Conservation (phyloP, 2,113 vertebrate genomes). For the Pyrgilauda ruficollis region DNA sequence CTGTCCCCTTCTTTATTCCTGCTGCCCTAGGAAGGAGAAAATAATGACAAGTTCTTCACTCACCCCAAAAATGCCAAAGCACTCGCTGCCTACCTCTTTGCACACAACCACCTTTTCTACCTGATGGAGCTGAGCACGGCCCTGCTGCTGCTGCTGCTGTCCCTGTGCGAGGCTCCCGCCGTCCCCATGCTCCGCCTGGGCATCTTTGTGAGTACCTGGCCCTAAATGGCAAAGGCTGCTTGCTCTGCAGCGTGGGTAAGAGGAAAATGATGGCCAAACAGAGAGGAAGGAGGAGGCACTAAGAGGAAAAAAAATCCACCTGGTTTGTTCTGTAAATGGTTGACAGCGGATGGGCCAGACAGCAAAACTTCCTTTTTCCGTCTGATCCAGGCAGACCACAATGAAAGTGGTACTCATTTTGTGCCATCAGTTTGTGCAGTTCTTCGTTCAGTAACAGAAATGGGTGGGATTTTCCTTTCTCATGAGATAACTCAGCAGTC, state of each 20-base stretch:
- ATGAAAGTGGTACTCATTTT: neutral
- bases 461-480: neutral
- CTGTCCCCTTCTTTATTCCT: neutral
- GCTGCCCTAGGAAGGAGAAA: conserved; percentile 88
- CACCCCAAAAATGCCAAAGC: conserved; percentile 91
- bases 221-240: neutral
- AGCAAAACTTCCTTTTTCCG: neutral
- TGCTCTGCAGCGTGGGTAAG: neutral
- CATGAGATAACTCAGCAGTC: neutral
- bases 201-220: conserved; percentile 82
- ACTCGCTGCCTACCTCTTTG: conserved; percentile 94
- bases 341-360: neutral
- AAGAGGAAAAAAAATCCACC: neutral
- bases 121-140: conserved; percentile 93
- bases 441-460: neutral
- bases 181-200: conserved; percentile 92
- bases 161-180: conserved; percentile 92
- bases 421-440: neutral
- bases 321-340: neutral
- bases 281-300: neutral
- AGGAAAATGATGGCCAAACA: neutral
- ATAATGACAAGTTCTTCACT: conserved; percentile 98
- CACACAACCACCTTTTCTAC: conserved; percentile 96
- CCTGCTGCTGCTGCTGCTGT: conserved; percentile 89
- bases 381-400: neutral